Base-by-base conservation (phyloP, 2,113 vertebrate genomes). In the Chamaetylas fuelleborni region DNA sequence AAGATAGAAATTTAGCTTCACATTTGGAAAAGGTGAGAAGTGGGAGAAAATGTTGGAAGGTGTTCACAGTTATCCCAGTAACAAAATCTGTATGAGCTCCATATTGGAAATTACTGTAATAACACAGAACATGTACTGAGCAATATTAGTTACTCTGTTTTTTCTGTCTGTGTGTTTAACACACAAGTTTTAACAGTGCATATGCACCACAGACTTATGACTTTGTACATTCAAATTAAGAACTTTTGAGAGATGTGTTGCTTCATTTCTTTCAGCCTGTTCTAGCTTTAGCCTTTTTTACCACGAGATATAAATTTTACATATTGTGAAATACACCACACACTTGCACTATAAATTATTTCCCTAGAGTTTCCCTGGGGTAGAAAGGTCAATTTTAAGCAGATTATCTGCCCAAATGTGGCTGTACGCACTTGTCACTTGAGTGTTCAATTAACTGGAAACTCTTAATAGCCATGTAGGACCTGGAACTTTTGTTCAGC, bases 361-460 rank as follows among this genome's bases (percentile, higher is more conserved):
- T 86, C 65, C 69, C 65, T 24, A 48, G 42, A 19, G 40, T 40
- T 93, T 86, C n/a, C 33, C 36, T 79, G 36, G 33, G 14, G 74
- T 72, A 61, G 74, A 70, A 77, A 51, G 16, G 31, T 82, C 82
- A 53, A 48, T 89, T 94, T 91, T 85, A 93, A 88, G 31, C 36
- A 72, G 78, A 65, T 64, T 61, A 84, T 70, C 45, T 76, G 47
- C 65, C 40, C 73, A 91, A 93, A 70, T 76, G 74, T 23, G 54
- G 33, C 58, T 65, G 29, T 47, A 19, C 51, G 58, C 47, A 53
- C 92, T 94, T 88, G 73, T 76, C 87, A 88, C 23, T 54, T 0
- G 0, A 74, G 65, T 67, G 42, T 69, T 95, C 81, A 85, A 77
- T 91, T 96, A 89, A 82, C n/a, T 85, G 56, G 71, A 93, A 93